Base-by-base conservation (phyloP, 1,140 invertebrate species). In the Euwallacea fornicatus region DNA sequence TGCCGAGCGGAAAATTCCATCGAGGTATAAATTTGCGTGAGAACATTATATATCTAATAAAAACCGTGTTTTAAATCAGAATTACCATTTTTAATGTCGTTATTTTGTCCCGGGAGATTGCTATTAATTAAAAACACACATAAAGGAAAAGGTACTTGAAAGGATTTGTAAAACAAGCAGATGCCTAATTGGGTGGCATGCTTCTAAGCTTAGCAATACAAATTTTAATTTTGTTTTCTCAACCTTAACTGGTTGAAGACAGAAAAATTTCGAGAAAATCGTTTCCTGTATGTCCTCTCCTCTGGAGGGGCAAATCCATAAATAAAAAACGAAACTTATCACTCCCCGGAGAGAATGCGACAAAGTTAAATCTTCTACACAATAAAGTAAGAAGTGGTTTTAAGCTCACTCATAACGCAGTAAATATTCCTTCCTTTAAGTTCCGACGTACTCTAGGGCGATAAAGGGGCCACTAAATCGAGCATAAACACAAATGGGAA, bases 381-480 rank as follows among this genome's bases (percentile, higher is more conserved):
- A 63, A 63, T 63, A 63, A 9, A 47, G 10, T 42, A 47, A 33
- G 43, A 63, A 46, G 55, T 50, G 46, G 46, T 58, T 63, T 63
- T 47, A 13, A 46, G 44, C 43, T 42, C 43, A 63, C 61, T 63
- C 61, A 47, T 63, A 63, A 42, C 3, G 61, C 43, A 42, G 16
- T 63, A 63, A 63, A 63, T 63, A 63, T 44, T 63, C 61, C 2
- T 15, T 47, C 42, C 2, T 15, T 47, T 7, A 63, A 63, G 42
- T 47, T 10, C 44, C 61, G 10, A 16, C 42, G 44, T 46, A 46
- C 3, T 63, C n/a, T 47, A 2, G 16, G 44, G 61, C 61, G 61
- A 63, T 63, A 63, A 63, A 63, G n/a, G 33, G 42, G 44, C 8
- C 61, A 63, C 61, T 63, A 63, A 63, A 63, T 63, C 61, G 61